Evolutionary conservation across 2,797 vertebrate species (phyloP).

Genomic region (Bucorvus abyssinicus): DNA sequence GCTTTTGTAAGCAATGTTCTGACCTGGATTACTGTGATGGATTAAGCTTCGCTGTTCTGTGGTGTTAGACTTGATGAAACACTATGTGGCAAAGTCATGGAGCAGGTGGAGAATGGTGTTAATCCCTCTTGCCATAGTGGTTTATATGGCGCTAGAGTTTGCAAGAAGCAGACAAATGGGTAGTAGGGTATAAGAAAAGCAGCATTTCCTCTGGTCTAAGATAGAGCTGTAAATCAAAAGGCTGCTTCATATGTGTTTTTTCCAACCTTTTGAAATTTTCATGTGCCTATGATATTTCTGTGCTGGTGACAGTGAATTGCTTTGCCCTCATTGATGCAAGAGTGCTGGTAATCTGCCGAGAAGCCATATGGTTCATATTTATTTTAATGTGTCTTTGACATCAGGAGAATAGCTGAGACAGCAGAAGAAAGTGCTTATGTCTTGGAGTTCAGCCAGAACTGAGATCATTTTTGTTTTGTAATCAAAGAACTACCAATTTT

Average conservation of each 20-base stretch:
- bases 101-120: conserved; percentile 57
- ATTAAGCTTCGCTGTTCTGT: conserved; percentile 42
- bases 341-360: conserved; percentile 71
- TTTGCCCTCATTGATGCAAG: conserved; percentile 76
- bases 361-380: conserved; percentile 91
- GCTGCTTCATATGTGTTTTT: background rate
- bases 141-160: conserved; percentile 19
- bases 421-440: conserved; percentile 75
- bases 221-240: conserved; percentile 42
- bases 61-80: conserved; percentile 44
- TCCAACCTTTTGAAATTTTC: conserved; percentile 53
- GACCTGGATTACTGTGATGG: conserved; percentile 33
- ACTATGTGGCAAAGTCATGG: conserved; percentile 23
- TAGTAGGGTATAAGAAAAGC: conserved; percentile 38
- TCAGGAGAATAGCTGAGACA: conserved; percentile 80
- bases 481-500: conserved; percentile 55
- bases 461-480: conserved; percentile 77
- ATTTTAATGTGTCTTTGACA: conserved; percentile 87
- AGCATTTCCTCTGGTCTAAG: conserved; percentile 19
- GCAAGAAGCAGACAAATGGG: conserved; percentile 21
- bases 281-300: conserved; percentile 63
- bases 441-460: conserved; percentile 73
- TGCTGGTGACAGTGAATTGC: conserved; percentile 78
- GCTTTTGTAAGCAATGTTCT: background rate
- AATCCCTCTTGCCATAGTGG: conserved; percentile 39